phyloP scores from a whole-genome alignment of 2,797 vertebrate species.

The Halcyon smyrnensis region DNA sequence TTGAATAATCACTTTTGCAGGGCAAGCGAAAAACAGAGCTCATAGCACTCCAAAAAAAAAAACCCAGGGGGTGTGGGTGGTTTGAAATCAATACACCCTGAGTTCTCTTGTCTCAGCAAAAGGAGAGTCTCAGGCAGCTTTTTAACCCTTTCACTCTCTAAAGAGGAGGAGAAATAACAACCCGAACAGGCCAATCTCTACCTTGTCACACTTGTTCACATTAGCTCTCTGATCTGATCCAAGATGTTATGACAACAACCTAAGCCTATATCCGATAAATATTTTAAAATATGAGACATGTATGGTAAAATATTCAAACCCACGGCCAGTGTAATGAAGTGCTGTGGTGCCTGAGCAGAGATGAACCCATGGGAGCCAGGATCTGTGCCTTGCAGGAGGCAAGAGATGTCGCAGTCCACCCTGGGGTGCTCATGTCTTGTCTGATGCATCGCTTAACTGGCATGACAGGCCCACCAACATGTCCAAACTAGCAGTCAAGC shows the following conservation, averaged over 20 bases:
- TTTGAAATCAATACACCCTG: slow-evolving; percentile 53
- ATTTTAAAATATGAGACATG: not conserved
- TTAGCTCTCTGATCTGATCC: not conserved
- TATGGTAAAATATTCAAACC: not conserved
- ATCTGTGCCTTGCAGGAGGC: not conserved
- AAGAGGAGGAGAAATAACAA: not conserved
- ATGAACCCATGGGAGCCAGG: not conserved
- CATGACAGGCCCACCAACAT: accelerated
- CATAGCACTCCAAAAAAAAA: not conserved
- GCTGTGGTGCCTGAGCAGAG: not conserved
- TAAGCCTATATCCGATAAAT: not conserved
- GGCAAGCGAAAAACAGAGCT: slow-evolving; percentile 40
- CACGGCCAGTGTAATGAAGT: not conserved
- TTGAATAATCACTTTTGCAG: slow-evolving; percentile 66
- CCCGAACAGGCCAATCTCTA: not conserved
- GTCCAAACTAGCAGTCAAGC: not conserved
- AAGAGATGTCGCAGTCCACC: not conserved
- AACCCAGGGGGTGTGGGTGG: accelerated
- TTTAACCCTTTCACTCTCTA: slow-evolving; percentile 24
- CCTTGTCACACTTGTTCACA: not conserved
- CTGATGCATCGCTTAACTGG: no score
- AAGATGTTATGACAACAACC: slow-evolving; percentile 1
- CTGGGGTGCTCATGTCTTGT: not conserved
- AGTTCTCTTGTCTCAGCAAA: slow-evolving; percentile 64
- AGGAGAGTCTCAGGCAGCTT: not conserved